phyloP scores from a whole-genome alignment of 2,797 vertebrate genomes.

The Sebastes vulpes region DNA sequence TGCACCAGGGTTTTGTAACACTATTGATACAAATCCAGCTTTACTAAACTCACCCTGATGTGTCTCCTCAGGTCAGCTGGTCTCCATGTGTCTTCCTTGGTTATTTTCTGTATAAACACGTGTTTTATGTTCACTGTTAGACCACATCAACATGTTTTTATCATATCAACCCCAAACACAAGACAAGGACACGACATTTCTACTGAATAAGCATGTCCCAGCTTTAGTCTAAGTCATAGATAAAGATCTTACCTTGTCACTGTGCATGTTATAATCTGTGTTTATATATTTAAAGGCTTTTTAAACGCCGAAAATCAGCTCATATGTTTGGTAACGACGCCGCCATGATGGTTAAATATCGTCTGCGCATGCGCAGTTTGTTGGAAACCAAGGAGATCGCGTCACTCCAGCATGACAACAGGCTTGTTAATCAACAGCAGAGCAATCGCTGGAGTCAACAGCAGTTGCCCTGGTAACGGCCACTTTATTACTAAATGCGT shows the following conservation, averaged over 20 bases:
- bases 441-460: conserved; percentile 45
- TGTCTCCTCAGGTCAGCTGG: conserved; percentile 91
- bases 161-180: too few relatives aligned
- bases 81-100: conserved; percentile 96
- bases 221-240: neutral
- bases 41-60: conserved; percentile 82
- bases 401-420: conserved; percentile 80
- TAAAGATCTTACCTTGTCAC: conserved; percentile 73
- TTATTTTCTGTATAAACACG: conserved; percentile 82
- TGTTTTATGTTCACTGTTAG: neutral
- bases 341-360: conserved; percentile 70
- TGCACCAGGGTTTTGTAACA: too few relatives aligned
- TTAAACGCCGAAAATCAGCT: conserved; percentile 14
- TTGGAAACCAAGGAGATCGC: conserved; percentile 75
- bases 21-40: neutral
- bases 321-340: conserved; percentile 44
- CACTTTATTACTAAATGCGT: neutral
- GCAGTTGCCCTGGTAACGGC: conserved; percentile 50
- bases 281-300: neutral
- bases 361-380: conserved; percentile 70
- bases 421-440: conserved; percentile 48
- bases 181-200: neutral
- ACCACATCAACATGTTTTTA: neutral
- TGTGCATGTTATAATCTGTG: conserved; percentile 62
- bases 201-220: neutral